Conservation (phyloP, 2,113 vertebrate species). For the Notothenia rossii region DNA sequence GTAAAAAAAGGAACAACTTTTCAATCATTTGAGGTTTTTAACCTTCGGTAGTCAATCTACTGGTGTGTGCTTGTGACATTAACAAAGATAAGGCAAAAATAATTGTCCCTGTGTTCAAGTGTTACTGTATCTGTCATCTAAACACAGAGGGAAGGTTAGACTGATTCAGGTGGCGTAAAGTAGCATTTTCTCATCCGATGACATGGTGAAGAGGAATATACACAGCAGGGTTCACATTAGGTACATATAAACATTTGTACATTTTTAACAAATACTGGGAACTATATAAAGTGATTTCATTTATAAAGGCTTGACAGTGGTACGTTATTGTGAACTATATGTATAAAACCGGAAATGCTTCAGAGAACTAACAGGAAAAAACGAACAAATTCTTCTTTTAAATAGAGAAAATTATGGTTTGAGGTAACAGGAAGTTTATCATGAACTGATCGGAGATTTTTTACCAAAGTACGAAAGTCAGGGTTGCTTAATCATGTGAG, state of each 20-base stretch:
- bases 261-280: conserved; percentile 57
- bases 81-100: conserved; percentile 72
- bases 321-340: conserved; percentile 11
- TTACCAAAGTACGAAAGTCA: not conserved
- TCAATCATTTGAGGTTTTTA: conserved; percentile 9
- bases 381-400: not conserved
- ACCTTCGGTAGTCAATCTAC: not conserved
- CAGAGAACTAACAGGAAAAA: conserved; percentile 30
- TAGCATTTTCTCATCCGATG: conserved; percentile 45
- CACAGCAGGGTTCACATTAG: conserved; percentile 47
- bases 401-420: conserved; percentile 22
- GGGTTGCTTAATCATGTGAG: conserved; percentile 1
- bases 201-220: conserved; percentile 45
- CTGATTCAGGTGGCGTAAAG: conserved; percentile 49
- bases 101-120: conserved; percentile 35
- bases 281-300: conserved; percentile 23
- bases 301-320: conserved; percentile 22
- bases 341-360: conserved; percentile 23
- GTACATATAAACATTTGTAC: conserved; percentile 75
- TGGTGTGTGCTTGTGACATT: not conserved
- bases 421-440: not conserved
- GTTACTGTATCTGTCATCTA: conserved; percentile 29
- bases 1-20: not conserved
- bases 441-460: conserved; percentile 4
- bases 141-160: conserved; percentile 37